These are phyloP conservation scores for Sardina pilchardus DNA, from an alignment of 2,113 vertebrate genomes.

Conservation along the genomic window DNA sequence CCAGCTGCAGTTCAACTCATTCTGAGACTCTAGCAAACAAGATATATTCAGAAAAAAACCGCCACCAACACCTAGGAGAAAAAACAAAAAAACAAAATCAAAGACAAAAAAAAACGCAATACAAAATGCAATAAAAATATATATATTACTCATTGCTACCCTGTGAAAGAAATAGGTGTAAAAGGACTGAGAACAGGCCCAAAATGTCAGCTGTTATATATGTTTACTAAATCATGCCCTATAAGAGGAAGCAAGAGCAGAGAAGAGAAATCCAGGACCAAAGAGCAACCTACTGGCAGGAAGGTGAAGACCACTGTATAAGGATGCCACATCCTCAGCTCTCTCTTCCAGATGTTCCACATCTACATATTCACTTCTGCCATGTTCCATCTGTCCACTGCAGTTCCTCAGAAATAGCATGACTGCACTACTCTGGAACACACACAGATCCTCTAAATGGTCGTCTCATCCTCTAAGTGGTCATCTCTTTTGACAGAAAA, in stretches of 20 bases:
- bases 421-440: neutral
- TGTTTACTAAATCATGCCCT: neutral
- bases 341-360: neutral
- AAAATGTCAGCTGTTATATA: too few species aligned
- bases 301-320: neutral
- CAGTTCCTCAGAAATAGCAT: neutral
- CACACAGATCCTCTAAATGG: neutral
- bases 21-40: slow-evolving; percentile 4
- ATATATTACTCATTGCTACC: neutral
- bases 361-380: neutral
- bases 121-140: neutral
- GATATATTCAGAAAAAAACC: neutral
- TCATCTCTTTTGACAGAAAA: neutral
- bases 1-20: neutral
- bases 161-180: neutral
- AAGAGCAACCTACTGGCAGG: neutral
- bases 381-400: neutral
- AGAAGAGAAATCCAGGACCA: neutral
- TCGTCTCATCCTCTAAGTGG: neutral
- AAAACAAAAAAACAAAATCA: neutral
- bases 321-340: too few species aligned
- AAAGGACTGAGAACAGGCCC: too few species aligned
- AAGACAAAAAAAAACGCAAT: neutral
- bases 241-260: neutral
- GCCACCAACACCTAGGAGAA: neutral